Percentiles rank a stretch among this genome's conserved stretches.
These are phyloP conservation scores for Drosophila jambulina DNA, from an alignment of 1,140 invertebrate genomes.

Conservation along the genomic window DNA sequence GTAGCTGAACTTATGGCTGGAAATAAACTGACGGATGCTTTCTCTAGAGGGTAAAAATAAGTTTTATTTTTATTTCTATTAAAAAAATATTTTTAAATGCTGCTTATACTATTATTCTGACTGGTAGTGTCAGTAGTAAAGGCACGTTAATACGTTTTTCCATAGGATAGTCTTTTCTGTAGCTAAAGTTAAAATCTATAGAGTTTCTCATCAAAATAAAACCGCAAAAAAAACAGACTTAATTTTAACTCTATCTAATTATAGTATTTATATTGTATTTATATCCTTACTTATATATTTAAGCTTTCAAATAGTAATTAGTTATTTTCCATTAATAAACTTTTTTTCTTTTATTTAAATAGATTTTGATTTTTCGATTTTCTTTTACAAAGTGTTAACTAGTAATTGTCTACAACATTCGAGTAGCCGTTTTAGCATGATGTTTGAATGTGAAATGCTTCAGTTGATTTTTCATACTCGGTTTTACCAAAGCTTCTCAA, in stretches of 20 bases:
- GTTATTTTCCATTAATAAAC: not conserved
- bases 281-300: not conserved
- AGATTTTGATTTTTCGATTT: not conserved
- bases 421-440: conserved; percentile 15
- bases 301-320: too few relatives aligned
- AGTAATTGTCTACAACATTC: not conserved
- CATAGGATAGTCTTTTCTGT: not conserved
- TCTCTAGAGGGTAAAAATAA: not conserved
- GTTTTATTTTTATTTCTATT: too few relatives aligned
- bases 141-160: not conserved
- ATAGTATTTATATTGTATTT: not conserved
- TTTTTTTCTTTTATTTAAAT: not conserved
- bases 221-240: not conserved
- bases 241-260: not conserved
- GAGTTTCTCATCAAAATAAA: not conserved
- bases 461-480: conserved; percentile 27
- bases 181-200: not conserved
- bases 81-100: too few relatives aligned
- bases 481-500: conserved; percentile 35
- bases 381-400: too few relatives aligned
- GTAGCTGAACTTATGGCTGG: fast-evolving
- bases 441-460: conserved; percentile 21
- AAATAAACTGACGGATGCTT: not conserved
- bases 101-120: too few relatives aligned
- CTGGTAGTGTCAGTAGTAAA: not conserved